Base-by-base conservation (phyloP, 2,113 vertebrate genomes). In the Anolis carolinensis region DNA sequence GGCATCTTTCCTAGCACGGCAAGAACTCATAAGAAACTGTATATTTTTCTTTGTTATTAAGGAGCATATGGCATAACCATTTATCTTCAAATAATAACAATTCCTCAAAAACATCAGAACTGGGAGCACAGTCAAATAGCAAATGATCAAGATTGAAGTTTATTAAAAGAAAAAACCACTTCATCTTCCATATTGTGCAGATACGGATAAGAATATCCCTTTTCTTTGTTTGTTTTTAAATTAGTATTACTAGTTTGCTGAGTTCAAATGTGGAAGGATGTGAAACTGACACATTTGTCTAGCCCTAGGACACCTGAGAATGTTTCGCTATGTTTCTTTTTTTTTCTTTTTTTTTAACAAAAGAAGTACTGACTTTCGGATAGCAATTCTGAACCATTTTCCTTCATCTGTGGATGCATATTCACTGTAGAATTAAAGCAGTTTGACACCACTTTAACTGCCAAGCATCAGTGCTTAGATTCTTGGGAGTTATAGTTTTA, bases 1-100 rank as follows among this genome's bases (percentile, higher is more conserved):
- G 89, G 36, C 87, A 90, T 89, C 75, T 92, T 94, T 87, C 91
- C 76, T 89, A 93, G 86, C 11, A 84, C 94, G 79, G 84, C 83
- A 88, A 91, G 93, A 55, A 78, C 89, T 90, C 83, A 87, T 86
- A 67, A 65, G 74, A 63, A 81, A 84, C 85, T 90, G 75, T 86
- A 91, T 90, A 79, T 70, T 82, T 81, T 25, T 78, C 80, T 89
- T 88, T 90, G 85, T 94, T 88, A 92, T 87, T 34, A 34, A 63
- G 16, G 21, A 25, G 2, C 13, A 20, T 20, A 10, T 65, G 48
- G 72, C 30, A 36, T 81, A 74, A 81, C 65, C 52, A 80, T 72
- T 79, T 73, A 62, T 27, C 70, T 32, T 21, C 14, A 67, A 6
- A 48, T 55, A 86, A 81, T 81, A 65, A 67, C 23, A 67, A 81